Evolutionary conservation across 2,113 vertebrate species (phyloP).

Genomic region (Callionymus lyra): DNA sequence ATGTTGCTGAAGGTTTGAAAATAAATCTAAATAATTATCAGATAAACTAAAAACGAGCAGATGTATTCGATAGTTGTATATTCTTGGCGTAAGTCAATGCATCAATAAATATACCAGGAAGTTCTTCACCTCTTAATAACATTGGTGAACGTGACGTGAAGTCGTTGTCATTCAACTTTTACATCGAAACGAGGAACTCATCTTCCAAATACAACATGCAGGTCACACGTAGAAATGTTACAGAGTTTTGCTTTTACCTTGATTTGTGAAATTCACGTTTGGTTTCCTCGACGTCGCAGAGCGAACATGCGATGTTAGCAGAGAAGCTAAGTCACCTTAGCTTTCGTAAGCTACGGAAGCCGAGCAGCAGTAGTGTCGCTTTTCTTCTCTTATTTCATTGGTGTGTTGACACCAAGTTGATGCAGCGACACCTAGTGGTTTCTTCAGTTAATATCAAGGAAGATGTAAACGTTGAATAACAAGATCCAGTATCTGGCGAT

Average conservation of each 20-base stretch:
- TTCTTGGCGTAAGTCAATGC: no score
- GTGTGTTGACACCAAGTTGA: neutral
- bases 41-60: no score
- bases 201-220: neutral
- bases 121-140: neutral
- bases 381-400: fast-evolving
- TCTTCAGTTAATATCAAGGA: no score
- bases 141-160: neutral
- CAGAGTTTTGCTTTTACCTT: neutral
- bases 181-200: neutral
- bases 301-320: conserved; percentile 1
- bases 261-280: neutral
- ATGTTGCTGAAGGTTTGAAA: no score
- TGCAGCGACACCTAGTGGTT: conserved; percentile 11
- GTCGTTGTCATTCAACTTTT: neutral
- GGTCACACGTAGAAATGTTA: neutral
- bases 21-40: no score
- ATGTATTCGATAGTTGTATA: no score
- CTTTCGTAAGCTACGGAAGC: conserved; percentile 30
- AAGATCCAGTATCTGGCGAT: no score
- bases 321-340: conserved; percentile 1
- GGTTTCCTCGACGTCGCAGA: conserved; percentile 36
- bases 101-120: no score
- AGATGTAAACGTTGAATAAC: no score
- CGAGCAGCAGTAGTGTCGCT: neutral